These are phyloP conservation scores for Quiscalus mexicanus DNA, from an alignment of 2,113 vertebrate genomes.

Conservation along the genomic window DNA sequence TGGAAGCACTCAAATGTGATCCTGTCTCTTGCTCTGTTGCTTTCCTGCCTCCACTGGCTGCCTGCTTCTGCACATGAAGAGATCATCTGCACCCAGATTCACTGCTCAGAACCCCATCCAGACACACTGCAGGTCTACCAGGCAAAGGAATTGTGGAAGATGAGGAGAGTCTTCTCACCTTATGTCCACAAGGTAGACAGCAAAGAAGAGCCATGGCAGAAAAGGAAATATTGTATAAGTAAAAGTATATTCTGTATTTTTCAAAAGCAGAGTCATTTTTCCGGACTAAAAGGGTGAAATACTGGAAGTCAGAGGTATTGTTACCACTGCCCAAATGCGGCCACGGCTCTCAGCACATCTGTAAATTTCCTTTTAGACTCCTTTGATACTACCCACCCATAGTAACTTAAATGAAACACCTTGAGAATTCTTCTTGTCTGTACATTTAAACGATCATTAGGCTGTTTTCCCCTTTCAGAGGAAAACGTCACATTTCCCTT, in stretches of 20 bases:
- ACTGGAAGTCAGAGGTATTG: background rate
- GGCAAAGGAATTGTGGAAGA: background rate
- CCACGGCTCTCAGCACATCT: fast-evolving
- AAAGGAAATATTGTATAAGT: background rate
- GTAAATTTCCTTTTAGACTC: background rate
- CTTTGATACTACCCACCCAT: background rate
- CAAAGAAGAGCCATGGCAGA: background rate
- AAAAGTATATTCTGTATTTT: background rate
- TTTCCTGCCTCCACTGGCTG: background rate
- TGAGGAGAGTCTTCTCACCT: background rate
- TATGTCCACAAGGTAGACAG: background rate
- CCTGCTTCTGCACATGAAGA: background rate
- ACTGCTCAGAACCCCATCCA: background rate
- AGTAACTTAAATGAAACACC: background rate
- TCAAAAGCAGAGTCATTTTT: background rate
- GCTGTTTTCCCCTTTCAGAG: background rate
- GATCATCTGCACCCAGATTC: background rate
- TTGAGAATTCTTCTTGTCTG: background rate
- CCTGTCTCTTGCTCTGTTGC: background rate
- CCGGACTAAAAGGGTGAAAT: background rate
- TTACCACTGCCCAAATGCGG: fast-evolving
- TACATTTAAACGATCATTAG: background rate
- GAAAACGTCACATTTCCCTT: background rate
- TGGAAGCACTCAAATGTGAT: background rate
- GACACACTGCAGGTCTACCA: background rate